Evolutionary conservation across 2,888 invertebrate genomes (phyloP), one percentile per base, ranked within the genome.

Genomic region (Cecidostiba fungosa): DNA sequence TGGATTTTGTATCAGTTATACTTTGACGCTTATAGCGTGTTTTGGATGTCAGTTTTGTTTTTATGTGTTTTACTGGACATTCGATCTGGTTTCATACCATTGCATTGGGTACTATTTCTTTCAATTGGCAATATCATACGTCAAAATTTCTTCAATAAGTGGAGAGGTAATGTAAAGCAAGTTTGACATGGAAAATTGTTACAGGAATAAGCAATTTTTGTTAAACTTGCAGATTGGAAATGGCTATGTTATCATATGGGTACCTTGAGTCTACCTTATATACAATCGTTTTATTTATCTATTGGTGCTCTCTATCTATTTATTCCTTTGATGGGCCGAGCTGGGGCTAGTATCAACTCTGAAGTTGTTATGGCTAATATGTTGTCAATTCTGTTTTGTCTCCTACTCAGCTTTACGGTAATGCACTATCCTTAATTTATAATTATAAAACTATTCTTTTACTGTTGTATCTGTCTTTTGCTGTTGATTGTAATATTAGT

Each of bases 301-400:
- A 94, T 96, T 91, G 96, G 95, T 89, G 95, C 96, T 88, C 94
- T 97, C 86, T 95, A 95, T 91, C 95, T 97, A 92, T 96, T 97
- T 91, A 95, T 97, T 89, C 98, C 98, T 10, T 95, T 98, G 89
- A 96, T 96, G 96, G 98, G 97, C 3, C 95, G 97, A 89, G 94
- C 95, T 54, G 97, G 97, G 77, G 94, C 96, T 47, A 95, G 95
- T 77, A 94, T 95, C 85, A 96, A 96, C 90, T 96, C 97, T 1
- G 98, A 98, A 94, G 94, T 96, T 82, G 92, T 96, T 83, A 94
- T 96, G 85, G 95, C 95, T 16, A 91, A 94, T 74, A 94, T 95
- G 93, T 91, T 94, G 83, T 93, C 94, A 59, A 89, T 93, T 78
- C 87, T 94, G 47, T 94, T 94, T 88, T 93, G 93, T 19, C 88